Evolutionary conservation across 2,888 invertebrate genomes (phyloP).

Genomic region (Mimas tiliae): DNA sequence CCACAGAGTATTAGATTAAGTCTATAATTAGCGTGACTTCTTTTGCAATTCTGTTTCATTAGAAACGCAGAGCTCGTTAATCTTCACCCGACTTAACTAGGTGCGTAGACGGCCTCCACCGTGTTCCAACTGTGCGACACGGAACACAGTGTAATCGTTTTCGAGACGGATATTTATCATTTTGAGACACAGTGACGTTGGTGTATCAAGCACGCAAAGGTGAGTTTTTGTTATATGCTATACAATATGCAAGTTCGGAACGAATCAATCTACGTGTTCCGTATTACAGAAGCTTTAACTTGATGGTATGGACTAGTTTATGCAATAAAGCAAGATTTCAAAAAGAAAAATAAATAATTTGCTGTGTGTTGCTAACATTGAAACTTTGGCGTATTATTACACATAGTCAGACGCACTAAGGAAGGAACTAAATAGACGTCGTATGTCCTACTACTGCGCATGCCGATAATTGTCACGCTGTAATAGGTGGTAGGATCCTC

Average conservation of each 20-base stretch:
- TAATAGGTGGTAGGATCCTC: too few relatives aligned
- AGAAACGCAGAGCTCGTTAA: conserved; percentile 59
- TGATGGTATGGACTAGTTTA: conserved; percentile 38
- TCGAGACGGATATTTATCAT: conserved; percentile 41
- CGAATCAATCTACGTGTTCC: conserved; percentile 77
- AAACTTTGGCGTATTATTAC: too few relatives aligned
- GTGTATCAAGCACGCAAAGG: conserved; percentile 52
- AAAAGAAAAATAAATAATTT: too few relatives aligned
- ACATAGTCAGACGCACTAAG: too few relatives aligned
- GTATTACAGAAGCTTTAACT: conserved; percentile 71
- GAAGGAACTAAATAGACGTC: too few relatives aligned
- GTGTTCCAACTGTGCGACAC: conserved; percentile 47
- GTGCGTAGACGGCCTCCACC: conserved; percentile 41
- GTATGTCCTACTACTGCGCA: too few relatives aligned
- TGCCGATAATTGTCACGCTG: too few relatives aligned
- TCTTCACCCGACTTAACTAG: conserved; percentile 55
- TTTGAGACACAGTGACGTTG: conserved; percentile 45
- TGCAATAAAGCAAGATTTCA: conserved; percentile 15
- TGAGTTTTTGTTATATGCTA: conserved; percentile 64
- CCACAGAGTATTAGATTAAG: conserved; percentile 53
- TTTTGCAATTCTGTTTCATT: conserved; percentile 54
- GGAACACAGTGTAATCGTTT: conserved; percentile 40
- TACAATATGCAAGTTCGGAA: conserved; percentile 66
- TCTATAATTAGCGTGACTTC: conserved; percentile 58
- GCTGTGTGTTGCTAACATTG: too few relatives aligned